Percentiles rank a stretch among this genome's conserved stretches.
Conservation (phyloP, 2,113 vertebrate species). For the Nansenia antarctica region DNA sequence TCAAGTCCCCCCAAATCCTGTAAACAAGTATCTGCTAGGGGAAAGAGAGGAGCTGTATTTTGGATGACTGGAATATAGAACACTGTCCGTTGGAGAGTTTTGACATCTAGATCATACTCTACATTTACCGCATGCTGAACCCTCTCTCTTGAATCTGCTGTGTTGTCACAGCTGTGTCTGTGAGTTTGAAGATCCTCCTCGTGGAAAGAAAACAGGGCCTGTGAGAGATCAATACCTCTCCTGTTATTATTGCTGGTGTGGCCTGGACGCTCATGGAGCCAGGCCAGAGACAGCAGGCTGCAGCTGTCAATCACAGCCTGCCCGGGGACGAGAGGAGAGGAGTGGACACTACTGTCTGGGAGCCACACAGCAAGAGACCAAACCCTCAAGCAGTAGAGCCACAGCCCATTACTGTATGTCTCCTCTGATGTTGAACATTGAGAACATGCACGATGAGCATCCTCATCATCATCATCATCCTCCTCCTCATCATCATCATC, state of each 20-base stretch:
- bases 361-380: background rate
- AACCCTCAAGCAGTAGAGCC: background rate
- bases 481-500: background rate
- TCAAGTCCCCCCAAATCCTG: background rate
- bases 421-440: background rate
- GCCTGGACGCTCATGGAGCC: conserved; percentile 21
- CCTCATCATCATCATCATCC: background rate
- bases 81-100: background rate
- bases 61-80: too few relatives aligned
- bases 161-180: conserved; percentile 57
- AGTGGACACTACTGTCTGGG: conserved; percentile 23
- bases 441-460: background rate
- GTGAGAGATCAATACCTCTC: conserved; percentile 46
- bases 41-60: background rate
- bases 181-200: conserved; percentile 46
- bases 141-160: conserved; percentile 1
- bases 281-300: conserved; percentile 41
- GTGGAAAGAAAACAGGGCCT: conserved; percentile 48
- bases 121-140: conserved; percentile 35
- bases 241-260: conserved; percentile 45
- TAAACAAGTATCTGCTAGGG: background rate
- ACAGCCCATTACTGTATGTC: background rate
- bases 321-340: background rate
- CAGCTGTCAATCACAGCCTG: conserved; percentile 48
- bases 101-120: background rate